Base-by-base conservation (phyloP, 1,140 invertebrate species). In the Pteromalus puparum region DNA sequence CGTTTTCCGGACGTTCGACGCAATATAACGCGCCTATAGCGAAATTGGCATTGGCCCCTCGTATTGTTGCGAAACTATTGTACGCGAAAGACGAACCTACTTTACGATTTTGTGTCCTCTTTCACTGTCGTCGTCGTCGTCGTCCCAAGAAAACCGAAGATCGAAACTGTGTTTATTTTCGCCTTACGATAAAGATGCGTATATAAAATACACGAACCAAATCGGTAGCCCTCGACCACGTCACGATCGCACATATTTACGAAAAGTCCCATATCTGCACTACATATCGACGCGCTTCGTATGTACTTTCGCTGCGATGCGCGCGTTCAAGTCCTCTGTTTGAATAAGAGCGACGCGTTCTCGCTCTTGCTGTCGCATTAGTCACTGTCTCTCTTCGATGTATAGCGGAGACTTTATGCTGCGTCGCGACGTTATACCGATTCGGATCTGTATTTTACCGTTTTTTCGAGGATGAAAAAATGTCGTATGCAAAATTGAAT, bases 221-320 rank as follows among this genome's bases (percentile, higher is more conserved):
- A 65, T 65, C 61, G 61, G n/a, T 65, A 21, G 61, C 61, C 15
- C 61, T 65, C 38, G 30, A 0, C 30, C 30, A 5, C 3, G 38
- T 42, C 38, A 12, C 9, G 30, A 34, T 42, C 38, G 10, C 38
- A 42, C 38, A 42, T 42, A 42, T 42, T 42, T 42, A 42, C 38
- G 38, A 42, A 42, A 42, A 42, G 38, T 42, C 9, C 38, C 9
- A 42, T 42, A 42, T 42, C 6, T 42, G 1, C 10, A 42, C 10
- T 53, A 53, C 10, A 53, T 53, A 53, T 53, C 12, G 12, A 3
- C 1, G 12, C 38, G 9, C 38, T 5, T 1, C 30, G 1, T 42
- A 53, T 53, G 48, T 61, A 90, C 86, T 89, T 88, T 90, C 89
- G 85, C 89, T 89, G 89, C 86, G 73, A 73, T 72, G 28, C 68